Percentiles rank a stretch among this genome's conserved stretches.
These are phyloP conservation scores for Eutolmus rufibarbis DNA, from an alignment of 2,888 invertebrate genomes.

Conservation along the genomic window DNA sequence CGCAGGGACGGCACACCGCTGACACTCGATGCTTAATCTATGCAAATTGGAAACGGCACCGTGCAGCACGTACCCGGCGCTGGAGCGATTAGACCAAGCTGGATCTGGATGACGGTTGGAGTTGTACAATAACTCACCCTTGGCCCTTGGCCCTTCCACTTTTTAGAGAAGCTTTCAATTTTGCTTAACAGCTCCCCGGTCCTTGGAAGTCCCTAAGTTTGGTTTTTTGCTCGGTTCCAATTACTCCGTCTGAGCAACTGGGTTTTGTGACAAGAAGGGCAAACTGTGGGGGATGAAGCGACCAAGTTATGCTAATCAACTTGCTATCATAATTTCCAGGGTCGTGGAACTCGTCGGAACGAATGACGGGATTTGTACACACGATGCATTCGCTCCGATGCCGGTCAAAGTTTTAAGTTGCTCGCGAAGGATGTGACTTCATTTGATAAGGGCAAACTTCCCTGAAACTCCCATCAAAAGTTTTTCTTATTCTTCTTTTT, in stretches of 20 bases:
- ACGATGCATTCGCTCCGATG: background rate
- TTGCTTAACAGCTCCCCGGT: background rate
- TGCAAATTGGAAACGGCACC: background rate
- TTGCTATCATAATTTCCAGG: slow-evolving; percentile 1
- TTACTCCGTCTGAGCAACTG: background rate
- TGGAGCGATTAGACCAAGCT: background rate
- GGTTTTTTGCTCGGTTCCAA: background rate
- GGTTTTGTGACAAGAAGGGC: background rate
- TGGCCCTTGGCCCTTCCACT: background rate
- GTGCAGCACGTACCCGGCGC: background rate
- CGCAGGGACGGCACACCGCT: background rate
- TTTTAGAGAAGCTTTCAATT: background rate
- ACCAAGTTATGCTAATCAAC: slow-evolving; percentile 1
- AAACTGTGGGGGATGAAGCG: background rate
- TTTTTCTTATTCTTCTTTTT: background rate
- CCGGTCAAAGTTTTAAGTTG: slow-evolving; percentile 10
- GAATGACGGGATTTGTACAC: background rate
- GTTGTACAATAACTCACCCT: background rate
- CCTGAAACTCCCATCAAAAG: background rate
- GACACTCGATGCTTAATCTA: background rate
- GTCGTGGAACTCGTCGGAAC: background rate
- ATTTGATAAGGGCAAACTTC: slow-evolving; percentile 12
- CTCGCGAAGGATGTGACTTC: slow-evolving; percentile 4
- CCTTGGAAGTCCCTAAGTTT: background rate
- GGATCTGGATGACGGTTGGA: background rate